Evolutionary conservation across 1,140 invertebrate species (phyloP).

Genomic region (Dufourea novaeangliae): DNA sequence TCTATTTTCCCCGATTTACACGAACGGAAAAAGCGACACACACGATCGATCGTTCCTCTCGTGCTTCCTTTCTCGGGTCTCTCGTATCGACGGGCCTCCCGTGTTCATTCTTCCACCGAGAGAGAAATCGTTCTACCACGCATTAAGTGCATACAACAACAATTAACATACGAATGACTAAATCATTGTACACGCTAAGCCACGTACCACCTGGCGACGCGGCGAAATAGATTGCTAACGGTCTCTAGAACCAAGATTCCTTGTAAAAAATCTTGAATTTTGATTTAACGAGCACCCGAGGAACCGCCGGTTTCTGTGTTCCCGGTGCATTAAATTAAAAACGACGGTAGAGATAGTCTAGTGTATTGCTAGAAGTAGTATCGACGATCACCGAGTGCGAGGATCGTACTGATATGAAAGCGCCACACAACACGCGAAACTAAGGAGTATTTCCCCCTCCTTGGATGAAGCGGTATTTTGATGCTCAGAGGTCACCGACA

Average conservation of each 20-base stretch:
- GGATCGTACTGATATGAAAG: slow-evolving; percentile 54
- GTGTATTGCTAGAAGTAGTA: slow-evolving; percentile 56
- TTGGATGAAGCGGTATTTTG: too few species aligned
- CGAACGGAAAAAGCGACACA: slow-evolving; percentile 18
- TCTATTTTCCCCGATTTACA: slow-evolving; percentile 13
- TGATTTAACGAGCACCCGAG: slow-evolving; percentile 42
- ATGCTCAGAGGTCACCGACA: neutral
- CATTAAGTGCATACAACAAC: slow-evolving; percentile 46
- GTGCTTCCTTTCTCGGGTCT: neutral
- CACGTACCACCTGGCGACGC: slow-evolving; percentile 29
- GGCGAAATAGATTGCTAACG: slow-evolving; percentile 28
- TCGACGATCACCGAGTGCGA: slow-evolving; percentile 41
- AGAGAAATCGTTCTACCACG: slow-evolving; percentile 26
- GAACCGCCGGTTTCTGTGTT: neutral
- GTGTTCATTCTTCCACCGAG: neutral
- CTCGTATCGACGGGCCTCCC: slow-evolving; percentile 1
- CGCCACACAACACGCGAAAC: slow-evolving; percentile 40
- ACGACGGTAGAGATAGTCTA: slow-evolving; percentile 43
- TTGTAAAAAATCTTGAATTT: slow-evolving; percentile 54
- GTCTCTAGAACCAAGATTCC: slow-evolving; percentile 36
- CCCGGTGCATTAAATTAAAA: slow-evolving; percentile 26
- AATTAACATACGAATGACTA: slow-evolving; percentile 58
- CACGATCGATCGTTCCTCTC: slow-evolving; percentile 31
- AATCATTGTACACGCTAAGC: slow-evolving; percentile 60
- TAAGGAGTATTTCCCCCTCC: neutral